Evolutionary conservation across 2,888 invertebrate genomes (phyloP).

Genomic region (Tipula vernalis): DNA sequence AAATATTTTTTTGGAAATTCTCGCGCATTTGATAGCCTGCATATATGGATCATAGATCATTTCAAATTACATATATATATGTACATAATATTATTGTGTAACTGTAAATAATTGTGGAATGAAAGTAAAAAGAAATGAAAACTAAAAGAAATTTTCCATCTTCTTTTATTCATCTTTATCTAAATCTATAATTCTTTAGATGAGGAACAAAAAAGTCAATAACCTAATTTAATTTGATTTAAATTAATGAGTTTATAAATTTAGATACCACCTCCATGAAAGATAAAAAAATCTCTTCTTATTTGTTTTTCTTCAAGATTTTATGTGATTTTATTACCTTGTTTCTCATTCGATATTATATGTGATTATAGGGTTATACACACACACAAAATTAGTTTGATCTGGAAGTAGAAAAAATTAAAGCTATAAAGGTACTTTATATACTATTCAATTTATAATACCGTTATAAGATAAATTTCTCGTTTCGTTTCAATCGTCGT

Average conservation of each 20-base stretch:
- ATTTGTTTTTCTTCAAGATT: background rate
- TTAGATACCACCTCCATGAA: background rate
- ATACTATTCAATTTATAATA: background rate
- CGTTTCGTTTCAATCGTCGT: background rate
- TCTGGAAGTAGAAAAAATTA: background rate
- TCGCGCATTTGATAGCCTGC: background rate
- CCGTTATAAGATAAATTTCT: background rate
- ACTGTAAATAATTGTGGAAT: background rate
- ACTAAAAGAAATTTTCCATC: background rate
- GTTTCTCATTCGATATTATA: background rate
- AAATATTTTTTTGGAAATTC: background rate
- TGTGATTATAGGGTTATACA: background rate
- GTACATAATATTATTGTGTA: background rate
- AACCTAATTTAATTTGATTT: background rate
- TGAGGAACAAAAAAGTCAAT: background rate
- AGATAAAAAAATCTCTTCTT: background rate
- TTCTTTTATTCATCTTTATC: background rate
- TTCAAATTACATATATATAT: background rate
- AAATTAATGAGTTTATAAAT: constrained; percentile 4
- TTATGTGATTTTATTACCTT: background rate
- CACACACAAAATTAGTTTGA: background rate
- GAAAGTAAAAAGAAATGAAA: background rate
- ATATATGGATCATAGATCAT: background rate
- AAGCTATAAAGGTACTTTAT: background rate
- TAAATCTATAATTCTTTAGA: background rate